These are phyloP conservation scores for Podarcis cretensis DNA, from an alignment of 2,113 vertebrate genomes.

Conservation along the genomic window DNA sequence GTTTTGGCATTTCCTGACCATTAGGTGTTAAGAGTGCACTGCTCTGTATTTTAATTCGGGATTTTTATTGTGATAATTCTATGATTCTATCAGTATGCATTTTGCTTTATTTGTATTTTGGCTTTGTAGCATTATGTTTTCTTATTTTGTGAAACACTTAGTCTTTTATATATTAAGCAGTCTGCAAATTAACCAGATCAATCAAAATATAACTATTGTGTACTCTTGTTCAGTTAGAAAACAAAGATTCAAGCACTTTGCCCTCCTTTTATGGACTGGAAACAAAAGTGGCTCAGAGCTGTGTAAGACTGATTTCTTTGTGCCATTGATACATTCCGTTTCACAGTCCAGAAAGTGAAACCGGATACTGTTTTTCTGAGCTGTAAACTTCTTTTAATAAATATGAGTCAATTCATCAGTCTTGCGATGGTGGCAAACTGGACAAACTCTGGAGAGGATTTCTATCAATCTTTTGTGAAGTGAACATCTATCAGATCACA, in stretches of 20 bases:
- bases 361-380: not conserved
- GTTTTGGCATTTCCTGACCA: too few relatives aligned
- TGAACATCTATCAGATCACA: accelerated
- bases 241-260: not conserved
- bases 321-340: constrained; percentile 33
- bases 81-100: too few relatives aligned
- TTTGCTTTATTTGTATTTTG: too few relatives aligned
- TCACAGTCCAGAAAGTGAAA: constrained; percentile 10
- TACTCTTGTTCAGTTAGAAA: not conserved
- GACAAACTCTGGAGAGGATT: not conserved
- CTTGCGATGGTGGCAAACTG: not conserved
- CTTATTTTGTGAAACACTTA: too few relatives aligned
- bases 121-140: too few relatives aligned
- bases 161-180: too few relatives aligned
- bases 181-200: too few relatives aligned
- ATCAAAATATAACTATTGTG: not conserved
- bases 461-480: constrained; percentile 1
- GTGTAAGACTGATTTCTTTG: not conserved
- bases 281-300: not conserved
- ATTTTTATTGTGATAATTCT: too few relatives aligned
- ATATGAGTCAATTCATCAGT: not conserved
- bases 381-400: not conserved
- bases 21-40: too few relatives aligned
- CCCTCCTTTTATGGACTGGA: not conserved
- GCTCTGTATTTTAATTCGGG: too few relatives aligned